Conservation (phyloP, 2,797 vertebrate genomes). For the Enteromius thamalakanensis region DNA sequence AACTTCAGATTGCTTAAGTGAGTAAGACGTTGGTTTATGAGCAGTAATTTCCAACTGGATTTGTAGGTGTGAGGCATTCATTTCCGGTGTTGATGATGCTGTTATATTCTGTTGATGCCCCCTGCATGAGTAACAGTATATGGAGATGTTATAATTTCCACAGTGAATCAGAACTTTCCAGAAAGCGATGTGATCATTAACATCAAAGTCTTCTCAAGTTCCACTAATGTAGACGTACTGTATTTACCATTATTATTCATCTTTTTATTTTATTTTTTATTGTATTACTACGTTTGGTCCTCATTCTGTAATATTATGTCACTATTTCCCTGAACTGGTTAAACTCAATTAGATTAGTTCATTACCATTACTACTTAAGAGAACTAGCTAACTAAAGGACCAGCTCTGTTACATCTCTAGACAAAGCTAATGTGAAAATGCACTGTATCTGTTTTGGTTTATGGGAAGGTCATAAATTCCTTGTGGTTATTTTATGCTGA, state of each 20-base stretch:
- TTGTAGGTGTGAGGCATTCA: not conserved
- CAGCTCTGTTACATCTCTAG: not conserved
- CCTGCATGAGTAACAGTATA: constrained; percentile 10
- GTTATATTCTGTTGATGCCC: not conserved
- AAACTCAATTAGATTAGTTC: not conserved
- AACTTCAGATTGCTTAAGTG: not conserved
- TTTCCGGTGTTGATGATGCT: constrained; percentile 26
- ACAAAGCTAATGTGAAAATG: not conserved
- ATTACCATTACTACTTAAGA: not conserved
- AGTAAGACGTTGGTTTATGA: constrained; percentile 30
- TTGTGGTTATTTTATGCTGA: constrained; percentile 30
- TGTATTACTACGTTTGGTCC: not conserved
- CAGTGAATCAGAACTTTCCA: constrained; percentile 44
- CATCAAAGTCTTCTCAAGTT: not conserved
- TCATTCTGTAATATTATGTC: not conserved
- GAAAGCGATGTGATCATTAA: constrained; percentile 25
- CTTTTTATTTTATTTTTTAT: too few relatives aligned
- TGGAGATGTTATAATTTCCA: constrained; percentile 13
- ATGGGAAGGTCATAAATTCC: constrained; percentile 20
- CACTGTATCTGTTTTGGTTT: not conserved
- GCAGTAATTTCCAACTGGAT: constrained; percentile 19
- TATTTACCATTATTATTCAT: not conserved
- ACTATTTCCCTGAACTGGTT: not conserved
- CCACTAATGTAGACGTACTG: not conserved
- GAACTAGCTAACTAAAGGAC: not conserved